Evolutionary conservation across 2,888 invertebrate genomes (phyloP).

Genomic region (Bedellia somnulentella): DNA sequence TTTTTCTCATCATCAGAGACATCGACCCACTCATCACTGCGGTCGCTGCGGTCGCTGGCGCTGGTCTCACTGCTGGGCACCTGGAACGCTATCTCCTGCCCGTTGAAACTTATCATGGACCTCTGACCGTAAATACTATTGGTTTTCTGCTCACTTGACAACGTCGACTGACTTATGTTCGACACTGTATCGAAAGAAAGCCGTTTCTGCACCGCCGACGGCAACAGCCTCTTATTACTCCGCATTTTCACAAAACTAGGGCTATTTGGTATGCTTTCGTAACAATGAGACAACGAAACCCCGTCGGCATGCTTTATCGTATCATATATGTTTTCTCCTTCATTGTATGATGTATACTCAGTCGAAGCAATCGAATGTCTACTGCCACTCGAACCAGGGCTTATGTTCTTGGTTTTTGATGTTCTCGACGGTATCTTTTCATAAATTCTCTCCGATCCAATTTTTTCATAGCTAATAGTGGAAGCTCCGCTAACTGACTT

Average conservation of each 20-base stretch:
- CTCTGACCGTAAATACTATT: conserved; percentile 64
- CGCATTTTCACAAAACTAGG: conserved; percentile 47
- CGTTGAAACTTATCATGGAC: conserved; percentile 48
- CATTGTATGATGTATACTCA: conserved; percentile 42
- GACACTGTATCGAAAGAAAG: conserved; percentile 50
- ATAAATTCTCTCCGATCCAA: conserved; percentile 48
- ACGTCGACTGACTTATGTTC: conserved; percentile 52
- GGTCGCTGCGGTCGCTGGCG: conserved; percentile 61
- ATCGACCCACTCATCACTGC: conserved; percentile 70
- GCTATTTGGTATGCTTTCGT: conserved; percentile 62
- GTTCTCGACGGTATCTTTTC: conserved; percentile 41
- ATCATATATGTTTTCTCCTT: conserved; percentile 64
- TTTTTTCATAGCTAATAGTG: conserved; percentile 47
- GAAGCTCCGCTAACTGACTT: conserved; percentile 51
- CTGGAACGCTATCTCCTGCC: conserved; percentile 51
- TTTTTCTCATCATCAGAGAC: conserved; percentile 61
- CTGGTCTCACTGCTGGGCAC: conserved; percentile 62
- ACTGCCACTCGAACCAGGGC: conserved; percentile 32
- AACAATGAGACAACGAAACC: conserved; percentile 56
- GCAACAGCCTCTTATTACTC: conserved; percentile 32
- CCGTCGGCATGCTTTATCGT: conserved; percentile 61
- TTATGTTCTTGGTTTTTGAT: conserved; percentile 34
- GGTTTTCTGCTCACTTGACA: conserved; percentile 63
- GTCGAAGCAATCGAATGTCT: conserved; percentile 38
- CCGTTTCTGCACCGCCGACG: conserved; percentile 37